These are phyloP conservation scores for Dromaius novaehollandiae DNA, from an alignment of 2,113 vertebrate genomes.

Conservation along the genomic window DNA sequence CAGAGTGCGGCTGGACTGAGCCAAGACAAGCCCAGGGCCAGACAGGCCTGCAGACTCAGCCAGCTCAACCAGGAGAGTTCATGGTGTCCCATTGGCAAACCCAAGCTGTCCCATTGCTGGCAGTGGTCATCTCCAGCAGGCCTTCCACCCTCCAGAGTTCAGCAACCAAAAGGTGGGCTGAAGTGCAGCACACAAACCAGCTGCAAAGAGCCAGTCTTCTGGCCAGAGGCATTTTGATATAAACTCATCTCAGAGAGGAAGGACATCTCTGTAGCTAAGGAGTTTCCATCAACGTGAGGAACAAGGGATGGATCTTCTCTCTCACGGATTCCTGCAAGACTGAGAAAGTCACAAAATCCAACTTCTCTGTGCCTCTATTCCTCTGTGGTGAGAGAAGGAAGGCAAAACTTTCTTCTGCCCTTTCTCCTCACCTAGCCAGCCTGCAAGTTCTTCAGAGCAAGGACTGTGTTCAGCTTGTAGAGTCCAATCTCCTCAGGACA, in stretches of 20 bases:
- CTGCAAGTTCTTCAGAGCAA: background rate
- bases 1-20: background rate
- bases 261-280: background rate
- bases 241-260: background rate
- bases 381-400: background rate
- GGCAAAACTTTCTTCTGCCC: background rate
- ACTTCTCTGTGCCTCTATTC: background rate
- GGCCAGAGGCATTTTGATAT: background rate
- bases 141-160: background rate
- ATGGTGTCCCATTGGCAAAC: background rate
- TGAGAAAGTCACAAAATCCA: background rate
- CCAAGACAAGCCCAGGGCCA: background rate
- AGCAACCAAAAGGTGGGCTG: fast-evolving
- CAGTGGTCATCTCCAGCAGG: background rate
- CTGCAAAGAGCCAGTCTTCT: background rate
- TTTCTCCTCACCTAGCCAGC: background rate
- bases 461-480: too few species aligned
- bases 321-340: background rate
- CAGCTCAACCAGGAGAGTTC: background rate
- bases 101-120: background rate
- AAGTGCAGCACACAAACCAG: background rate
- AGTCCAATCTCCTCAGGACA: background rate
- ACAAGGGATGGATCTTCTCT: background rate
- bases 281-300: background rate
- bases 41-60: background rate